A percentile compares a stretch with the other conserved stretches of the same genome.
Conservation (phyloP, 2,888 invertebrate species). For the Chromoteleia sp. region DNA sequence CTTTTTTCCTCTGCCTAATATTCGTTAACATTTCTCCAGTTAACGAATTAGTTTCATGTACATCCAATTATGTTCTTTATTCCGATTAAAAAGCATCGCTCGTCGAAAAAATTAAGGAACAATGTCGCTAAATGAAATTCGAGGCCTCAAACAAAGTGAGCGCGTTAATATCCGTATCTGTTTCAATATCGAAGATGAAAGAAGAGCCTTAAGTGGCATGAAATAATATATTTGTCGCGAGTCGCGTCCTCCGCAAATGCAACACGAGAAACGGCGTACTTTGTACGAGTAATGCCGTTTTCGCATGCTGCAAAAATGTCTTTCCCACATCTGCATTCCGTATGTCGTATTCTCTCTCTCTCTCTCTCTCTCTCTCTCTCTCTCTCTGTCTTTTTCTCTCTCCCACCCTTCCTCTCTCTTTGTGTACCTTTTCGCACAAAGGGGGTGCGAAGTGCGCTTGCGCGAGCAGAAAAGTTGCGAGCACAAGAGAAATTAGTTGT, state of each 20-base stretch:
- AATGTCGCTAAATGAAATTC: slow-evolving; percentile 27
- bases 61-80: too few relatives aligned
- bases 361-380: background rate
- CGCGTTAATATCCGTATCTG: slow-evolving; percentile 23
- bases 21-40: too few relatives aligned
- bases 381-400: slow-evolving; percentile 6
- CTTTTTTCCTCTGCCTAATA: too few relatives aligned
- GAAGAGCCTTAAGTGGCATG: slow-evolving; percentile 14
- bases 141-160: slow-evolving; percentile 25
- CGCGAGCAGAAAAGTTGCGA: slow-evolving; percentile 51
- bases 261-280: background rate
- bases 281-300: background rate
- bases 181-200: slow-evolving; percentile 44
- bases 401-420: background rate
- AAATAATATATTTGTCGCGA: slow-evolving; percentile 39
- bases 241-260: slow-evolving; percentile 9
- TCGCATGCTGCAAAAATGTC: slow-evolving; percentile 22
- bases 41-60: too few relatives aligned
- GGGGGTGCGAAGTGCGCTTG: slow-evolving; percentile 45
- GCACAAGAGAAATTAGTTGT: slow-evolving; percentile 77
- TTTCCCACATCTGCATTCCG: slow-evolving; percentile 42
- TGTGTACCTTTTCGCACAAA: slow-evolving; percentile 36
- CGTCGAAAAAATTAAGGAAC: too few relatives aligned
- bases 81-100: too few relatives aligned
- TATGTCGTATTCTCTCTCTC: background rate